Percentiles rank a stretch among this genome's conserved stretches.
phyloP scores from a whole-genome alignment of 2,113 vertebrate genomes.

The Mormyrus lacerda region DNA sequence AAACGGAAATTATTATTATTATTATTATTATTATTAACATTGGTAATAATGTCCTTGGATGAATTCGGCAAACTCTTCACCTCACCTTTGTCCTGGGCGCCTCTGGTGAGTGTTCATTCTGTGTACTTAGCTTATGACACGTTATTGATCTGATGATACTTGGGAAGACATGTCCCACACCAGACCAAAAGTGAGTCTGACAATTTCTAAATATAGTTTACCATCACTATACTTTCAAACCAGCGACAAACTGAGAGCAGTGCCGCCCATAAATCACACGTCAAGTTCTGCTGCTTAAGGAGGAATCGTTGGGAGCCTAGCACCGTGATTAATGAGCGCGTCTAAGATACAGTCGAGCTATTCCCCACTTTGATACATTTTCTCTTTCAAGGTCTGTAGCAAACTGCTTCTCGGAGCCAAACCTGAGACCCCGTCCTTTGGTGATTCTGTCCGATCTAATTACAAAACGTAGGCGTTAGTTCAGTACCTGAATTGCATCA shows the following conservation, averaged over 20 bases:
- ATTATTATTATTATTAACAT: not conserved
- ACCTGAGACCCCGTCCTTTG: not conserved
- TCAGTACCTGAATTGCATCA: not conserved
- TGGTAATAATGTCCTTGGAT: not conserved
- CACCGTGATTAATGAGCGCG: slow-evolving; percentile 58
- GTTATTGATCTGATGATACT: not conserved
- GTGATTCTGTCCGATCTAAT: not conserved
- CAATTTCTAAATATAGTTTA: slow-evolving; percentile 43
- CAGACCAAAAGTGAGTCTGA: not conserved
- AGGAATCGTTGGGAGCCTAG: slow-evolving; percentile 46
- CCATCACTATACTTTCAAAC: slow-evolving; percentile 59
- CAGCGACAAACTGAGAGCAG: slow-evolving; percentile 59
- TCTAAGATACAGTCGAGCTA: slow-evolving; percentile 33
- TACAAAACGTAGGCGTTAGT: not conserved
- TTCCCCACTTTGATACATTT: not conserved
- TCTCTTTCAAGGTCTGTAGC: not conserved
- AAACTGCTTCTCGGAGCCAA: not conserved
- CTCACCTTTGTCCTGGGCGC: not conserved
- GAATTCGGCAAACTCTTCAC: not conserved
- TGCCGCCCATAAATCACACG: slow-evolving; percentile 60
- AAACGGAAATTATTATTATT: not conserved
- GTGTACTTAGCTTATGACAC: not conserved
- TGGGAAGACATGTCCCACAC: not conserved
- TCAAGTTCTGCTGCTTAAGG: slow-evolving; percentile 43
- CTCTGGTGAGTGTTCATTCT: not conserved